These are phyloP conservation scores for Ectropis grisescens DNA, from an alignment of 1,140 invertebrate genomes.

Conservation along the genomic window DNA sequence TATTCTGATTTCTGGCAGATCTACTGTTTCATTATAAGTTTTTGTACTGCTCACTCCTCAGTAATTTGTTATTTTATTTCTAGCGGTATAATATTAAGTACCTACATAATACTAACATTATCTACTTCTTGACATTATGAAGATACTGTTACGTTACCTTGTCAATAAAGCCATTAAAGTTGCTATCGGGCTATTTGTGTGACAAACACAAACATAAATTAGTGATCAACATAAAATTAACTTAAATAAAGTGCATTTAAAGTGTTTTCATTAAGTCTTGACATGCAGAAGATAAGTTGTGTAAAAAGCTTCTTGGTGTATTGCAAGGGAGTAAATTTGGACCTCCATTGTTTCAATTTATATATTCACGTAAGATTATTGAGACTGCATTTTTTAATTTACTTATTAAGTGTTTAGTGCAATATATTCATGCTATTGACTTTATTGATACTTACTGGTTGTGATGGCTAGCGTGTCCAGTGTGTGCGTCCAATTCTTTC, in stretches of 20 bases:
- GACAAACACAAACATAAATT: slow-evolving; percentile 57
- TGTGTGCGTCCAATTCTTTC: slow-evolving; percentile 78
- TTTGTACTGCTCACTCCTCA: too few relatives aligned
- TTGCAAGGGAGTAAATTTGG: too few relatives aligned
- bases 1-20: too few relatives aligned
- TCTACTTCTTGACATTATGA: slow-evolving; percentile 27
- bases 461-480: slow-evolving; percentile 57
- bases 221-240: slow-evolving; percentile 48
- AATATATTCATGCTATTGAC: slow-evolving; percentile 18
- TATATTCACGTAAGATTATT: slow-evolving; percentile 1
- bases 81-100: too few relatives aligned
- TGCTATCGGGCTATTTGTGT: slow-evolving; percentile 83
- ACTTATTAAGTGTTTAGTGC: slow-evolving; percentile 5
- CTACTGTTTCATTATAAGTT: too few relatives aligned
- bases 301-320: too few relatives aligned
- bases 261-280: too few relatives aligned
- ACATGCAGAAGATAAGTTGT: too few relatives aligned
- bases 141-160: slow-evolving; percentile 79
- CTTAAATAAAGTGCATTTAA: slow-evolving; percentile 15
- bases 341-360: slow-evolving; percentile 1
- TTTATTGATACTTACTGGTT: slow-evolving; percentile 49
- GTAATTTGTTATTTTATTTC: too few relatives aligned
- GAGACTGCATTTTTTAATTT: slow-evolving; percentile 1
- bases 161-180: slow-evolving; percentile 87
- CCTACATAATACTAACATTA: too few relatives aligned